Base-by-base conservation (phyloP, 2,888 invertebrate species). In the Oxycera nigricornis region DNA sequence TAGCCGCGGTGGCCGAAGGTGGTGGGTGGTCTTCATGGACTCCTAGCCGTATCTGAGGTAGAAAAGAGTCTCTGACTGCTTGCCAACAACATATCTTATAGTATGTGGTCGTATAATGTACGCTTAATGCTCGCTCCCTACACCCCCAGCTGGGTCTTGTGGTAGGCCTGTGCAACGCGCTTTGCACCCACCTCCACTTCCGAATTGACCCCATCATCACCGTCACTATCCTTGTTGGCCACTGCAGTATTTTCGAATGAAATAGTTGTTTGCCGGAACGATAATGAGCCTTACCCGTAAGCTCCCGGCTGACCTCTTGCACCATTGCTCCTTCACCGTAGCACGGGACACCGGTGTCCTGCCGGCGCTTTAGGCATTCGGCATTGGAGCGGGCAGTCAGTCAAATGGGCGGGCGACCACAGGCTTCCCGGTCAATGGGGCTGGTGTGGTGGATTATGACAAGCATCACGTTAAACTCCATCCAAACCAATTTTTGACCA, bases 241-340 rank as follows among this genome's bases (percentile, higher is more conserved):
- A 52, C 70, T 70, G 70, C 70, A 70, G 70, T 70, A 70, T 70
- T 70, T 70, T 70, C 70, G 70, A 70, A 70, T 70, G 70, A 52
- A 52, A 52, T 70, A 70, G 70, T 52, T 70, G 70, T 70, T 70
- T 70, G 70, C 55, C 30, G 22, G 70, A 52, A 70, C 70, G 70
- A 70, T 70, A 70, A 70, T 70, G 70, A 70, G 70, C 46, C 70
- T 70, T 70, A 46, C 70, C 70, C 52, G 46, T 70, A 55, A 52
- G 52, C 70, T 52, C 55, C 52, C 70, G 52, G 70, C 55, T 52
- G 52, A 31, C 70, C 70, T 70, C 65, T 41, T 39, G 65, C 41
- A 41, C 41, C 65, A 22, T 35, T 26, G n/a, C 62, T 39, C 62
- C 35, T 46, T 46, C 46, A 14, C 46, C 46, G n/a, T n/a, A n/a